A percentile compares a stretch with the other conserved stretches of the same genome.
Conservation (phyloP, 2,113 vertebrate genomes). For the Ictalurus punctatus region DNA sequence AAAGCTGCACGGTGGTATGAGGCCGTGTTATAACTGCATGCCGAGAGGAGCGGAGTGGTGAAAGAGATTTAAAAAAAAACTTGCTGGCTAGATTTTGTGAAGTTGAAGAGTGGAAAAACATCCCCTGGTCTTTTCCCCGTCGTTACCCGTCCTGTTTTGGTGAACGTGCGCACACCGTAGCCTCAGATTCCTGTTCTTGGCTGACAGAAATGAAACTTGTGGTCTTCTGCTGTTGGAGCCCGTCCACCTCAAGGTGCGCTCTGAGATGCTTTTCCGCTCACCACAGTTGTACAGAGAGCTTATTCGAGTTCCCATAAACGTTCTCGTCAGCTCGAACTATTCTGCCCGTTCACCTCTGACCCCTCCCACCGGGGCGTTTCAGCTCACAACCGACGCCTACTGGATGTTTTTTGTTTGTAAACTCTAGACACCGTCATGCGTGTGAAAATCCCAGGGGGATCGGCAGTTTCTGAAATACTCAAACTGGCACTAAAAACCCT, state of each 20-base stretch:
- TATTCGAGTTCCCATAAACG: background rate
- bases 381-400: background rate
- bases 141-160: background rate
- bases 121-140: background rate
- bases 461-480: too few relatives aligned
- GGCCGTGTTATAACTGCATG: constrained; percentile 42
- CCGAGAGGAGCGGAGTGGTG: background rate
- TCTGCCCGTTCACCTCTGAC: background rate
- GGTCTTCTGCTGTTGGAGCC: background rate
- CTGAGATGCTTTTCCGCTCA: background rate
- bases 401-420: too few relatives aligned
- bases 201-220: background rate
- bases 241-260: background rate
- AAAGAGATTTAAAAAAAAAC: background rate
- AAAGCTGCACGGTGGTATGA: constrained; percentile 49
- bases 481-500: too few relatives aligned
- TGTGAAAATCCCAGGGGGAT: too few relatives aligned
- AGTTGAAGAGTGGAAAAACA: background rate
- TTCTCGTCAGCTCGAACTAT: background rate
- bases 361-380: background rate
- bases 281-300: background rate
- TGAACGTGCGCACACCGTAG: background rate
- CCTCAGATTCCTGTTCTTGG: background rate
- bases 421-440: too few relatives aligned
- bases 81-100: background rate